Conservation (phyloP, 2,888 invertebrate genomes). For the Monochamus alternatus region DNA sequence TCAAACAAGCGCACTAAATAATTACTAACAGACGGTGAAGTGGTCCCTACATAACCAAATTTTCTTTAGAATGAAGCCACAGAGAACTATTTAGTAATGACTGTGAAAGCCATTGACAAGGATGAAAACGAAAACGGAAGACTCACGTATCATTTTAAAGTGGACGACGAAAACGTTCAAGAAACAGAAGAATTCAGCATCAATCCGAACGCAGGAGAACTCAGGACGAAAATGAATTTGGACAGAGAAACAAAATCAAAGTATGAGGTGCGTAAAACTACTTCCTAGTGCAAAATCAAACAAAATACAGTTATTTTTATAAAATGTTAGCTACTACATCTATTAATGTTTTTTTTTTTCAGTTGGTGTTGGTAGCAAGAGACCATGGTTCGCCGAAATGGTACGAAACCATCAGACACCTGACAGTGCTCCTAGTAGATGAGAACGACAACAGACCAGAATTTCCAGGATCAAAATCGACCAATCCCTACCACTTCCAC, state of each 20-base stretch:
- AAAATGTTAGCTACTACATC: background rate
- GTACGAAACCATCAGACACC: conserved; percentile 83
- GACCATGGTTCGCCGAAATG: conserved; percentile 88
- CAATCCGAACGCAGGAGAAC: conserved; percentile 84
- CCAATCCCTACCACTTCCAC: conserved; percentile 79
- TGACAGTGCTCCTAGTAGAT: conserved; percentile 84
- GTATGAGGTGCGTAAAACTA: conserved; percentile 73
- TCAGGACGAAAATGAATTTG: conserved; percentile 84
- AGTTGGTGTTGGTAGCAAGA: conserved; percentile 86
- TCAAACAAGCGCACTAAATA: no score
- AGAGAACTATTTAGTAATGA: conserved; percentile 84
- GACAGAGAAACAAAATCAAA: conserved; percentile 83
- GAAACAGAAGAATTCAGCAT: conserved; percentile 89
- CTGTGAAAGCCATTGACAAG: conserved; percentile 86
- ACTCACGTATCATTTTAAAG: conserved; percentile 87
- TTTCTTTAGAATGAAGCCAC: conserved; percentile 79
- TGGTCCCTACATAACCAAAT: no score
- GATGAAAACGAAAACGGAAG: conserved; percentile 89
- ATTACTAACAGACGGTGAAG: no score
- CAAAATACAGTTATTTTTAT: no score
- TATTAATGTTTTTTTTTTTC: conserved; percentile 47
- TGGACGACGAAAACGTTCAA: conserved; percentile 78
- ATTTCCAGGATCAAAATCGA: conserved; percentile 77
- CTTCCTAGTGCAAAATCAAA: no score
- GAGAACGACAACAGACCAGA: conserved; percentile 87